These are phyloP conservation scores for Melanaphis sacchari DNA, from an alignment of 1,140 invertebrate species.

Conservation along the genomic window DNA sequence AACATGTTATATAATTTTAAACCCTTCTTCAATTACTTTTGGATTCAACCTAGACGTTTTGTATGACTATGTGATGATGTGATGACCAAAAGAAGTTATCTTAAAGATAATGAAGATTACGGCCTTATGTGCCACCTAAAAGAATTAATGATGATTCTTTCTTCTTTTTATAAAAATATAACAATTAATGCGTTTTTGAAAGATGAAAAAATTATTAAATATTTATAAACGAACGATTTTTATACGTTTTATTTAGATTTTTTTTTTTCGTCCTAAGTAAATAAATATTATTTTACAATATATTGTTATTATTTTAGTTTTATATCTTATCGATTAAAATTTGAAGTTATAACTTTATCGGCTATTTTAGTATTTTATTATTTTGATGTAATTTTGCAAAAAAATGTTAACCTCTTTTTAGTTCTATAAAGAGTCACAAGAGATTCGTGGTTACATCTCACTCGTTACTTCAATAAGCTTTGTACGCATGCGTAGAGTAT, in stretches of 20 bases:
- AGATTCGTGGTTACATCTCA: too few relatives aligned
- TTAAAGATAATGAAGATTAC: background rate
- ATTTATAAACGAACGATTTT: background rate
- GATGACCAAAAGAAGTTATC: background rate
- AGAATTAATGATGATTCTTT: slow-evolving; percentile 10
- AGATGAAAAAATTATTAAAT: background rate
- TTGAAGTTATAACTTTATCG: too few relatives aligned
- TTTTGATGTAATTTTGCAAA: too few relatives aligned
- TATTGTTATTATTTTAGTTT: background rate
- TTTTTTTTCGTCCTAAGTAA: background rate
- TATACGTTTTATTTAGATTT: background rate
- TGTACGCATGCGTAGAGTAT: too few relatives aligned
- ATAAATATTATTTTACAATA: background rate
- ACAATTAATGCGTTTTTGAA: background rate
- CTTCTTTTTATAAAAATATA: background rate
- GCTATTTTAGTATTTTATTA: too few relatives aligned
- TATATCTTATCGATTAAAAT: background rate
- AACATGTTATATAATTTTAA: background rate
- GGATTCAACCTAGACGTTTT: background rate
- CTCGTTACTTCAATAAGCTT: too few relatives aligned
- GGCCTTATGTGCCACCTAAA: background rate
- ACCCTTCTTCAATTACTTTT: slow-evolving; percentile 8
- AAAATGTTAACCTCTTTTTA: too few relatives aligned
- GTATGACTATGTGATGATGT: background rate
- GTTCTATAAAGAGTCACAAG: too few relatives aligned